Base-by-base conservation (phyloP, 2,888 invertebrate species). In the Heliconius erato region DNA sequence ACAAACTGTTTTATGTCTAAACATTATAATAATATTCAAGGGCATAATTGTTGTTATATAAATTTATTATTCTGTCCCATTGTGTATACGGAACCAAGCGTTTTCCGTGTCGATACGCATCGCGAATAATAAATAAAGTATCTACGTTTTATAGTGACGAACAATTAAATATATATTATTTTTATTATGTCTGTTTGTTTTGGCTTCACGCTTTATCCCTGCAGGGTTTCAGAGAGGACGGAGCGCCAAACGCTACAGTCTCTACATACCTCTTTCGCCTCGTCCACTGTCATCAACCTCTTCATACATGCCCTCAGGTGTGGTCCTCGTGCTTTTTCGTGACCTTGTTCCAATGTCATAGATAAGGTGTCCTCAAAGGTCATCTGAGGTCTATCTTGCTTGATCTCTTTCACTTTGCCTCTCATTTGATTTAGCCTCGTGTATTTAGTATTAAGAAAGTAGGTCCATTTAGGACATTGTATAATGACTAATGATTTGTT, bases 61-160 rank as follows among this genome's bases (percentile, higher is more conserved):
- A 44, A 72, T 26, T 44, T 72, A 72, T 72, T 72, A 72, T 72
- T 76, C 67, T 54, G 49, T 79, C 54, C 79, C 49, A 69, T 69
- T 49, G 44, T 80, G 40, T 71, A 63, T 82, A 82, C 82, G 82
- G 82, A 82, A 82, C 82, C 63, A 71, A 72, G 82, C 72, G 80
- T 44, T 77, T 82, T 82, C 82, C 82, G 80, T 71, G 49, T 71
- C 44, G 74, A 14, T 69, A 82, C 80, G 80, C 72, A 71, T 63
- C 49, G 49, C 77, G 82, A 77, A 80, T 82, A 35, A 80, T 82
- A 82, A 82, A 72, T 26, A 9, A 26, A 16, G 54, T 26, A 44
- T 44, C 7, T n/a, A 44, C 44, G 71, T 44, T 26, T 40, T 71
- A 71, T 67, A 67, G 28, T 14, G 65, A 65, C 63, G 67, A 67